phyloP scores from a whole-genome alignment of 2,797 vertebrate species.

The Chelidonichthys spinosus region DNA sequence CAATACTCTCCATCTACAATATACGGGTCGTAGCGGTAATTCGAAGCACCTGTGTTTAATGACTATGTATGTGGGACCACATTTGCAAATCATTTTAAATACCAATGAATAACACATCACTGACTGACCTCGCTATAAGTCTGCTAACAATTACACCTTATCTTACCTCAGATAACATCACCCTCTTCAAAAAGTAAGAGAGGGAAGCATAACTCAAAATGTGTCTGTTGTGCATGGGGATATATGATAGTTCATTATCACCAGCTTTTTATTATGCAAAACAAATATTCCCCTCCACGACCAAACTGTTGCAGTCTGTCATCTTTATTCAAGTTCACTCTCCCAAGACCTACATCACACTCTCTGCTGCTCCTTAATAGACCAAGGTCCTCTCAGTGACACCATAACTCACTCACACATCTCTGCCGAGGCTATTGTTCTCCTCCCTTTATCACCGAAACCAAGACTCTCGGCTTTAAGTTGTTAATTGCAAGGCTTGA shows the following conservation, averaged over 20 bases:
- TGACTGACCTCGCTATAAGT: conserved; percentile 70
- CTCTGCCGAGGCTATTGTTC: conserved; percentile 65
- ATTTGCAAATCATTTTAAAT: conserved; percentile 86
- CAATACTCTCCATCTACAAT: conserved; percentile 47
- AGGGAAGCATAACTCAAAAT: conserved; percentile 43
- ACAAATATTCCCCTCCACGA: conserved; percentile 49
- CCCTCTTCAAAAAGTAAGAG: conserved; percentile 36
- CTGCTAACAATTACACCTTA: conserved; percentile 58
- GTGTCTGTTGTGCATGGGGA: conserved; percentile 30
- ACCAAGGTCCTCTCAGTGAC: conserved; percentile 69
- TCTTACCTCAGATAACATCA: conserved; percentile 72
- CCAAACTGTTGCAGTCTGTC: conserved; percentile 56
- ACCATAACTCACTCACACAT: conserved; percentile 73
- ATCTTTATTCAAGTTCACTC: conserved; percentile 79
- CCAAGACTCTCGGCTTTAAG: conserved; percentile 19
- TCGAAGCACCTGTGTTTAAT: conserved; percentile 74
- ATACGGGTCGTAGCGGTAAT: conserved; percentile 47
- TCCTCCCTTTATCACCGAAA: conserved; percentile 37
- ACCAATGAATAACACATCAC: conserved; percentile 76
- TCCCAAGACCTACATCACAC: conserved; percentile 70
- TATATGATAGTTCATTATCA: conserved; percentile 43
- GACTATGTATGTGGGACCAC: conserved; percentile 74
- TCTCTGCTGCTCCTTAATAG: conserved; percentile 74
- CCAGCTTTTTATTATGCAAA: conserved; percentile 71
- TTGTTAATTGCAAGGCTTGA: conserved; percentile 16